Percentiles rank a stretch among this genome's conserved stretches.
Conservation (phyloP, 2,113 vertebrate genomes). For the Laticauda colubrina region DNA sequence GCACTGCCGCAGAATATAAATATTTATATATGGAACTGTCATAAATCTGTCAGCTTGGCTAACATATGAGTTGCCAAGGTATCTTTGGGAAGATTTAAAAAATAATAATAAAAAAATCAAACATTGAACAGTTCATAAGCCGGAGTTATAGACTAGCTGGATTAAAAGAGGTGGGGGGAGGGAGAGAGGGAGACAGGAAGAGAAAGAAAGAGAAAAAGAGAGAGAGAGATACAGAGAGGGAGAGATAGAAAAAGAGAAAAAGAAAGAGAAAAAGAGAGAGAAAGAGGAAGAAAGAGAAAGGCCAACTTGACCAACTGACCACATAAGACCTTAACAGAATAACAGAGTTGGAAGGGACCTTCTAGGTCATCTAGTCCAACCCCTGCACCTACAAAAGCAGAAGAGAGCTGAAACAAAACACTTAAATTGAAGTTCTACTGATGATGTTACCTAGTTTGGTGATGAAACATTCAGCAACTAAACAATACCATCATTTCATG, state of each 20-base stretch:
- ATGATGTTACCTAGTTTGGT: no score
- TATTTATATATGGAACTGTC: slow-evolving; percentile 79
- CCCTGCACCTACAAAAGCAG: no score
- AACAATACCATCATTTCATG: not conserved
- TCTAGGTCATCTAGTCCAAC: no score
- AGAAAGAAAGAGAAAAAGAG: no score
- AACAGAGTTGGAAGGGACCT: no score
- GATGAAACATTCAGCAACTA: no score
- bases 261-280: not conserved
- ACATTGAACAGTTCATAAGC: slow-evolving; percentile 60
- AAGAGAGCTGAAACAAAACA: no score
- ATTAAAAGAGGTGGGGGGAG: slow-evolving; percentile 38
- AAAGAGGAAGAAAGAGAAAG: no score
- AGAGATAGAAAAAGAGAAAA: slow-evolving; percentile 23
- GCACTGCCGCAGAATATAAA: slow-evolving; percentile 76
- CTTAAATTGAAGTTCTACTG: no score
- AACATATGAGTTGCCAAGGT: slow-evolving; percentile 73
- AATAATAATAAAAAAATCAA: slow-evolving; percentile 16
- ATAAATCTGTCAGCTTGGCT: slow-evolving; percentile 75
- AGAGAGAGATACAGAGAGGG: no score
- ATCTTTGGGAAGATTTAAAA: slow-evolving; percentile 66
- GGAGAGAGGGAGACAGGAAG: not conserved
- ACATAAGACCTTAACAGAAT: no score
- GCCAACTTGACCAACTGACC: no score
- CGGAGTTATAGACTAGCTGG: slow-evolving; percentile 56